These are phyloP conservation scores for Thaumatotibia leucotreta DNA, from an alignment of 1,140 invertebrate genomes.

Conservation along the genomic window DNA sequence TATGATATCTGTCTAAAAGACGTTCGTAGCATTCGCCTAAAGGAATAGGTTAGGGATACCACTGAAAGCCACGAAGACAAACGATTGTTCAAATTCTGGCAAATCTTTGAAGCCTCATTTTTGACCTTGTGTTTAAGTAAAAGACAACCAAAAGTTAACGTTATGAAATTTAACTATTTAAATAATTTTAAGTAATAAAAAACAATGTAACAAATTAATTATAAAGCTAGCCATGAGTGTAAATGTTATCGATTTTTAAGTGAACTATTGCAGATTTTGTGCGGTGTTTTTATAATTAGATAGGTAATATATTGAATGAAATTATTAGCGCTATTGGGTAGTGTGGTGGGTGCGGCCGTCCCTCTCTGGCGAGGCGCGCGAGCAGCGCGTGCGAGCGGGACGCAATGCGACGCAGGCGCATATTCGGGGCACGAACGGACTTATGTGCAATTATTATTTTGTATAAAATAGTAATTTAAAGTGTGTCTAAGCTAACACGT, in stretches of 20 bases:
- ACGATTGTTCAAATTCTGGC: constrained; percentile 58
- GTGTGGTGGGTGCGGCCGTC: constrained; percentile 41
- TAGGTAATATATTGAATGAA: constrained; percentile 77
- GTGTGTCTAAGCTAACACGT: constrained; percentile 70
- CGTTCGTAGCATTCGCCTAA: background rate
- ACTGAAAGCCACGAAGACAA: constrained; percentile 31
- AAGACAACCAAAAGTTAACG: constrained; percentile 76
- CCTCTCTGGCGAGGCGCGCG: constrained; percentile 23
- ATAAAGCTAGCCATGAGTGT: constrained; percentile 75
- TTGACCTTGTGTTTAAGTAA: constrained; percentile 70
- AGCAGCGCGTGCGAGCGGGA: constrained; percentile 32
- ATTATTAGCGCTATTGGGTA: constrained; percentile 58
- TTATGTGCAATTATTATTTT: constrained; percentile 76
- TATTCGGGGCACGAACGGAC: constrained; percentile 46
- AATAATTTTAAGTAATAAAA: constrained; percentile 67
- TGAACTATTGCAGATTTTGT: constrained; percentile 73
- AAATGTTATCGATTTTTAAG: constrained; percentile 75
- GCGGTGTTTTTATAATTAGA: constrained; percentile 76
- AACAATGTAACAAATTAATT: constrained; percentile 75
- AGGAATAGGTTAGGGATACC: constrained; percentile 18
- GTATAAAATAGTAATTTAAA: constrained; percentile 70
- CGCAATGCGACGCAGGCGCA: constrained; percentile 30
- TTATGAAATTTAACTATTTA: constrained; percentile 74
- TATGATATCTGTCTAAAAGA: background rate
- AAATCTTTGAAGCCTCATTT: constrained; percentile 59